Conservation (phyloP, 1,140 invertebrate genomes). For the Cherax destructor region DNA sequence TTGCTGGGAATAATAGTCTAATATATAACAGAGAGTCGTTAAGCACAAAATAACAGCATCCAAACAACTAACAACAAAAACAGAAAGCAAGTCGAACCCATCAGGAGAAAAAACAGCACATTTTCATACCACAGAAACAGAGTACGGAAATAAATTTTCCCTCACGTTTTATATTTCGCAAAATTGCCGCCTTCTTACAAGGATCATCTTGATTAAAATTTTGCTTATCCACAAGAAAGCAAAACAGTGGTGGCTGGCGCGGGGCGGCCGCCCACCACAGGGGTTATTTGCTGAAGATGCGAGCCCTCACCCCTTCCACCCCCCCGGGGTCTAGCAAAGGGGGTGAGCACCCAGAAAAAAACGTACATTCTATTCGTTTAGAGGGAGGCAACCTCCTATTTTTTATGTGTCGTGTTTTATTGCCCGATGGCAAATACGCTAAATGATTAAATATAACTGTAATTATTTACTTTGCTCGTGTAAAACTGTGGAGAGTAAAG, state of each 20-base stretch:
- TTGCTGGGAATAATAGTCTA: no score
- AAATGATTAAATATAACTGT: constrained; percentile 53
- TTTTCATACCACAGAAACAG: no score
- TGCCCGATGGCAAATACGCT: constrained; percentile 32
- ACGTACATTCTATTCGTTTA: constrained; percentile 10
- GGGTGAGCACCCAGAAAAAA: not conserved
- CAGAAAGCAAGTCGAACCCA: no score
- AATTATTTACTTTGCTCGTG: constrained; percentile 51
- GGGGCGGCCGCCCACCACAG: not conserved
- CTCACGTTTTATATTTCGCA: constrained; percentile 33
- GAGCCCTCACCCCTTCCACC: not conserved
- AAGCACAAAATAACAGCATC: no score
- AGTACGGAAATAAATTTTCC: no score
- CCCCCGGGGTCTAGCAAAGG: not conserved
- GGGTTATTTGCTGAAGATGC: constrained; percentile 38
- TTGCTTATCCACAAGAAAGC: constrained; percentile 70
- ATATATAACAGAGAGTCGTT: no score
- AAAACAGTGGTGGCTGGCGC: constrained; percentile 44
- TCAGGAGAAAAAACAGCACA: no score
- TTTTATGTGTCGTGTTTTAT: constrained; percentile 33
- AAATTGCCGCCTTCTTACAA: constrained; percentile 60
- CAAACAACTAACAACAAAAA: no score
- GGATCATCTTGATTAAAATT: constrained; percentile 70
- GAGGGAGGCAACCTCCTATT: constrained; percentile 28
- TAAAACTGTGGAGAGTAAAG: constrained; percentile 47